Base-by-base conservation (phyloP, 2,888 invertebrate genomes). In the Mactromeris polynyma region DNA sequence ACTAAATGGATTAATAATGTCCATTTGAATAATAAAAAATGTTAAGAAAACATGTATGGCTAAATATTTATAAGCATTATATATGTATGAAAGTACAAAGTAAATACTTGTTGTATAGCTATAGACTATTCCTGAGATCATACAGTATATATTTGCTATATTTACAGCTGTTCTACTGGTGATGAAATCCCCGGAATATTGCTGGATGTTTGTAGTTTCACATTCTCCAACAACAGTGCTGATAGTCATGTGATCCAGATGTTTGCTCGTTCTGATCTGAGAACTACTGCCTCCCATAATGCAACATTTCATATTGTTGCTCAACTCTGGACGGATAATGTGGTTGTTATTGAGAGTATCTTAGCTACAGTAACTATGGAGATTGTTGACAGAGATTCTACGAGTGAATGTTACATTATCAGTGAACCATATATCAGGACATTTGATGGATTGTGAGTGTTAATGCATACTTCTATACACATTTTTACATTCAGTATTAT, bases 381-480 rank as follows among this genome's bases (percentile, higher is more conserved):
- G 21, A 85, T 91, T 19, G 82, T 87, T 80, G 92, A 91, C 89
- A 93, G 87, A 46, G 92, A 91, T 26, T 92, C 93, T 58, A 78
- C 86, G 19, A 93, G 93, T 40, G 51, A 86, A 7, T 96, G 96
- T 84, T 80, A 87, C 2, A 87, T 94, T n/a, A 86, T 91, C 2
- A 94, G 94, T 54, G 94, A 94, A 79, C 94, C 94, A 9, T 93
- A 94, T 64, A 83, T 94, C 36, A 90, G 82, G 3, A 94, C 95
- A 17, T 95, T 94, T 89, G 95, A 96, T 92, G 92, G 92, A 58
- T 93, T 91, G 95, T 96, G 93, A 93, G 95, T 94, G n/a, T n/a
- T n/a, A n/a, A n/a, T n/a, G n/a, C n/a, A n/a, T n/a, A n/a, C n/a
- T n/a, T n/a, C n/a, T n/a, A n/a, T n/a, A n/a, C n/a, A n/a, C n/a